Evolutionary conservation across 2,113 vertebrate genomes (phyloP).

Genomic region (pig (Sus scrofa)): T2T-Sscrofa CM000814.6:58774001-58774500

Average conservation of each 20-base stretch:
- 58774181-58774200: constrained; percentile 21
- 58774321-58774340: constrained; percentile 92
- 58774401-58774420: neutral
- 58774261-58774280: constrained; percentile 96
- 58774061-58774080: no score
- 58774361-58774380: constrained; percentile 26
- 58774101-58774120: neutral
- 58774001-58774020: no score
- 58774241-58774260: constrained; percentile 93
- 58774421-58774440: neutral
- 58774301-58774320: constrained; percentile 91
- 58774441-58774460: neutral
- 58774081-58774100: no score
- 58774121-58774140: constrained; percentile 36
- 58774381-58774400: neutral
- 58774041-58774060: no score
- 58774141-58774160: constrained; percentile 18
- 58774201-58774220: neutral
- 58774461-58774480: neutral
- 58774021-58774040: no score
- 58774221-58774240: constrained; percentile 78
- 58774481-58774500: neutral
- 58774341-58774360: constrained; percentile 16
- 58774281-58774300: constrained; percentile 96
- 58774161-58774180: neutral